phyloP scores from a whole-genome alignment of 2,888 invertebrate genomes.

The Rhamnusium bicolor region DNA sequence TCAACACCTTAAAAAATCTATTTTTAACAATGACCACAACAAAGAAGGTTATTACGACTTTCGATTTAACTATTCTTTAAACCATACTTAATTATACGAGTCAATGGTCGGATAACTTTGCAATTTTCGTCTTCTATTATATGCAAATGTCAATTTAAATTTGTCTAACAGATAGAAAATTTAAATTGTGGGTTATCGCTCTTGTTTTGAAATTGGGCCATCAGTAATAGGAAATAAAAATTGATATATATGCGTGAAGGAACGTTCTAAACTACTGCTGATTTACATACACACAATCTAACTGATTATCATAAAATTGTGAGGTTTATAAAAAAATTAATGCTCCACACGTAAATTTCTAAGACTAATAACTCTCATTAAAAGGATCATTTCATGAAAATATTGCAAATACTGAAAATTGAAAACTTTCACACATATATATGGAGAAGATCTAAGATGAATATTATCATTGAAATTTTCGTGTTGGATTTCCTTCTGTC shows the following conservation, averaged over 20 bases:
- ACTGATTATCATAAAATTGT: too few species aligned
- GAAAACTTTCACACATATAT: too few species aligned
- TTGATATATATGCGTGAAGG: neutral
- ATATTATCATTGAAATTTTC: too few species aligned
- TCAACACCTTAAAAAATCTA: neutral
- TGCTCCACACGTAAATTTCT: too few species aligned
- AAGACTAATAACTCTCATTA: too few species aligned
- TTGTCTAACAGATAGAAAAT: constrained; percentile 1
- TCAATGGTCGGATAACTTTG: constrained; percentile 24
- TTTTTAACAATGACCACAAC: constrained; percentile 9
- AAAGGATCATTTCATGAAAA: too few species aligned
- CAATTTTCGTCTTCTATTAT: constrained; percentile 26
- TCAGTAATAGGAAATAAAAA: neutral
- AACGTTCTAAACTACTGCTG: neutral
- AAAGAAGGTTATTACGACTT: constrained; percentile 7
- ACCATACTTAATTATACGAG: constrained; percentile 18
- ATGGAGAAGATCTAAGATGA: too few species aligned
- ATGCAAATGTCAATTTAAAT: constrained; percentile 31
- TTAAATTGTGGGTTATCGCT: neutral
- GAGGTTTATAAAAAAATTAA: too few species aligned
- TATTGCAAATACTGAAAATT: too few species aligned
- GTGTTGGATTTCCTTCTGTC: too few species aligned
- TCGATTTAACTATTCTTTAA: constrained; percentile 1
- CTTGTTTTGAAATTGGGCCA: constrained; percentile 16
- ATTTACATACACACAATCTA: too few species aligned